Conservation (phyloP, 2,888 invertebrate genomes). For the Gari tellinella region DNA sequence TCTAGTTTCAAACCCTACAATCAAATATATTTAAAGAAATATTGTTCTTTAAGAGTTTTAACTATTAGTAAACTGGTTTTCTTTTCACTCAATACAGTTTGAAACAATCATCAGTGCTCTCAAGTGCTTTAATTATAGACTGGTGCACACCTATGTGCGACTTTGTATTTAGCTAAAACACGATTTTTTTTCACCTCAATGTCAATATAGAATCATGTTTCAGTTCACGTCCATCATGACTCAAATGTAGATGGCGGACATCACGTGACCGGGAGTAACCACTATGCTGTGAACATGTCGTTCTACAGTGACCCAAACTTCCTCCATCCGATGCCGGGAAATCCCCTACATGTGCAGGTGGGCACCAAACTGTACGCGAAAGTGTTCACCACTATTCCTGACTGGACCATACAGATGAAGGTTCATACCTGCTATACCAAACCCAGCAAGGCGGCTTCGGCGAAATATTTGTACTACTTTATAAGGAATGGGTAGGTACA, state of each 20-base stretch:
- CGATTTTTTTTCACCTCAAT: no score
- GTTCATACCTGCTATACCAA: conserved; percentile 52
- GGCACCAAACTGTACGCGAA: conserved; percentile 49
- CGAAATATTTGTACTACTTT: conserved; percentile 25
- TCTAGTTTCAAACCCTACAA: no score
- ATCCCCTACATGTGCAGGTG: conserved; percentile 44
- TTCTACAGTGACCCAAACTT: conserved; percentile 55
- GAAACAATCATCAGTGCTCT: no score
- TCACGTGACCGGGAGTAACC: conserved; percentile 21
- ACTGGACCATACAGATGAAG: conserved; percentile 49
- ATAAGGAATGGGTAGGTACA: conserved; percentile 52
- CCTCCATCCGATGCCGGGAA: conserved; percentile 28
- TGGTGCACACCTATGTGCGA: no score
- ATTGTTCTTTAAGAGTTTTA: no score
- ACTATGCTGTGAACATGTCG: conserved; percentile 45
- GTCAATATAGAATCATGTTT: no score
- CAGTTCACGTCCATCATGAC: conserved; percentile 44
- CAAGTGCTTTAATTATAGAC: no score
- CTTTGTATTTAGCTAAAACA: no score
- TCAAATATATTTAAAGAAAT: no score
- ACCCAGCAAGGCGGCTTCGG: conserved; percentile 23
- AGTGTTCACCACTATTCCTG: conserved; percentile 39
- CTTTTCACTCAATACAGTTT: no score
- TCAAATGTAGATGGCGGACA: conserved; percentile 8
- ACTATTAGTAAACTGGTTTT: no score